phyloP scores from a whole-genome alignment of 2,113 vertebrate genomes.

The Paramisgurnus dabryanus region DNA sequence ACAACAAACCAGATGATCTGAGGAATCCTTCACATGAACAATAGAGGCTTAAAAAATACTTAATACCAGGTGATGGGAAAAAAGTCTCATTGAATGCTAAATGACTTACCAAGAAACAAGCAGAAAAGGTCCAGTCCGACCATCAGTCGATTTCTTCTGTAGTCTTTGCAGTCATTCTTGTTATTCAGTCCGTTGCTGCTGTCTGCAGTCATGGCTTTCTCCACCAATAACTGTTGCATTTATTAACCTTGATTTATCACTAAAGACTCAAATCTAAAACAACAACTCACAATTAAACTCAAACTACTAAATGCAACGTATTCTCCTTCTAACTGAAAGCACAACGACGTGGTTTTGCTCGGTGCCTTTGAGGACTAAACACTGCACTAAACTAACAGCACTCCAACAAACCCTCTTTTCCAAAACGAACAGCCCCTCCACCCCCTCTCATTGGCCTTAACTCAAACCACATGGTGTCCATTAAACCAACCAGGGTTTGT shows the following conservation, averaged over 20 bases:
- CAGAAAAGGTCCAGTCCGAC: slow-evolving; percentile 91
- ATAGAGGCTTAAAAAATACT: too few relatives aligned
- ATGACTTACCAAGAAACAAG: slow-evolving; percentile 85
- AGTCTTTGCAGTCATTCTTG: slow-evolving; percentile 75
- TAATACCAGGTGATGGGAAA: too few relatives aligned
- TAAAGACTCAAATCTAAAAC: neutral
- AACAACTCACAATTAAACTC: too few relatives aligned
- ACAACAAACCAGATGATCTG: too few relatives aligned
- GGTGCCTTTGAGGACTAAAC: too few relatives aligned
- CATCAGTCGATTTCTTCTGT: slow-evolving; percentile 85
- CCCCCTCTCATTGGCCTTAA: neutral
- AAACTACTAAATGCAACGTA: too few relatives aligned
- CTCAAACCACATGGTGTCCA: neutral
- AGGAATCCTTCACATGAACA: too few relatives aligned
- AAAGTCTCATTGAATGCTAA: too few relatives aligned
- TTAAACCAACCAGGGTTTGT: too few relatives aligned
- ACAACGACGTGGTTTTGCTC: too few relatives aligned
- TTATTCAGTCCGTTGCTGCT: slow-evolving; percentile 81
- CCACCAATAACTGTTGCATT: slow-evolving; percentile 96
- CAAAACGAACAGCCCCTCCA: neutral
- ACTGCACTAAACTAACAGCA: too few relatives aligned
- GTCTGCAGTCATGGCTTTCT: slow-evolving; percentile 90
- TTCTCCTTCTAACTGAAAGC: neutral
- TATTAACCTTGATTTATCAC: neutral
- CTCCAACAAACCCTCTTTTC: neutral